Conservation (phyloP, 2,888 invertebrate species). For the Deilephila elpenor region DNA sequence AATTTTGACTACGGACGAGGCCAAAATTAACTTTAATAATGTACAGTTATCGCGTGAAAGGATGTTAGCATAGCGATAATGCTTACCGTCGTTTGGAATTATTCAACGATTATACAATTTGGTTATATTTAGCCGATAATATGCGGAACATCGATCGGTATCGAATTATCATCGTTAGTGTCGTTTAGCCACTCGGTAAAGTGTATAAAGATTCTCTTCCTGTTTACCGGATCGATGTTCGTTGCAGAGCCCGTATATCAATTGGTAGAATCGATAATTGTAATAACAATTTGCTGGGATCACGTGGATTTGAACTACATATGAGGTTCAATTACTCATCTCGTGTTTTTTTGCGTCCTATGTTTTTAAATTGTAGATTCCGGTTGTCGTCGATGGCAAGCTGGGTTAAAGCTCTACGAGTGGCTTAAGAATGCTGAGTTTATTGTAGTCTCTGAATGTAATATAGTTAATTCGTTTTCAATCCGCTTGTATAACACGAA, state of each 20-base stretch:
- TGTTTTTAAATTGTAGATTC: no score
- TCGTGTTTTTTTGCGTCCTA: no score
- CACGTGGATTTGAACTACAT: no score
- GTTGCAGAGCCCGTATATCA: not conserved
- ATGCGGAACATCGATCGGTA: constrained; percentile 16
- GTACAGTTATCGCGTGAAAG: constrained; percentile 29
- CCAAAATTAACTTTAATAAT: not conserved
- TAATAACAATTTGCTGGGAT: not conserved
- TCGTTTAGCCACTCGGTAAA: constrained; percentile 1
- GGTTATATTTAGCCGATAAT: constrained; percentile 10
- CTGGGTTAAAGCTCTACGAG: no score
- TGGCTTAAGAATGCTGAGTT: no score
- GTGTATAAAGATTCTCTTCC: constrained; percentile 1
- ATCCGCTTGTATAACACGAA: no score
- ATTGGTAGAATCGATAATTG: not conserved
- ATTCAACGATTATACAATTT: constrained; percentile 18
- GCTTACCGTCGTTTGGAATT: not conserved
- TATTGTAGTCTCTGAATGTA: no score
- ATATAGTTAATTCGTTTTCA: no score
- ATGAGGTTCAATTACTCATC: no score
- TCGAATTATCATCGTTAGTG: constrained; percentile 13
- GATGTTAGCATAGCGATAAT: constrained; percentile 30
- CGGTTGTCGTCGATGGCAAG: no score
- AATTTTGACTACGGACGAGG: not conserved
- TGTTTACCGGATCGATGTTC: not conserved